phyloP scores from a whole-genome alignment of 2,797 vertebrate genomes.

The Limosa lapponica region DNA sequence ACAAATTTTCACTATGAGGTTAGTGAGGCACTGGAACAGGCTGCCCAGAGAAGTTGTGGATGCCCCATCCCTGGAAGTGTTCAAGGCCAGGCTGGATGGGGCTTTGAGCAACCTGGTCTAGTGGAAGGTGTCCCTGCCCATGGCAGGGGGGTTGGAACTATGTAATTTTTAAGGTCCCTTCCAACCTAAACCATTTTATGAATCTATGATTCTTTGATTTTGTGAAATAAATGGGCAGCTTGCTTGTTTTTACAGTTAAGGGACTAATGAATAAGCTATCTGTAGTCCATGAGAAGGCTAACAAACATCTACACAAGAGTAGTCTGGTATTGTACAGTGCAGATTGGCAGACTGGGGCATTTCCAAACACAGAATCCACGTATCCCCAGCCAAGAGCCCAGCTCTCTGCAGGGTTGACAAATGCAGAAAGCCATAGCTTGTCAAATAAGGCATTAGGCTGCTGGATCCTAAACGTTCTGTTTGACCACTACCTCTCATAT shows the following conservation, averaged over 20 bases:
- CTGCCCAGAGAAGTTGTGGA: neutral
- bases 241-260: neutral
- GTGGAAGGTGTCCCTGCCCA: neutral
- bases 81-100: neutral
- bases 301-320: neutral
- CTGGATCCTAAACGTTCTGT: neutral
- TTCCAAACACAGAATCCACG: fast-evolving
- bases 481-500: neutral
- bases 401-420: neutral
- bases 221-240: neutral
- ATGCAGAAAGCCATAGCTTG: neutral
- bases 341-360: neutral
- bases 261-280: neutral
- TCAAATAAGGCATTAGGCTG: neutral
- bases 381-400: neutral
- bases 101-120: neutral
- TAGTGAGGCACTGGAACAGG: neutral
- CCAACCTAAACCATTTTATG: neutral
- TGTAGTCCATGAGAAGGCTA: neutral
- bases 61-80: neutral
- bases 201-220: neutral
- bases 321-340: neutral
- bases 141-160: neutral
- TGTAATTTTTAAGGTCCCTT: neutral
- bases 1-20: neutral